Evolutionary conservation across 64 coral and sea anemone species (phyloP), one percentile per base, ranked within the genome.

Genomic region (Stichodactyla helianthus): DNA sequence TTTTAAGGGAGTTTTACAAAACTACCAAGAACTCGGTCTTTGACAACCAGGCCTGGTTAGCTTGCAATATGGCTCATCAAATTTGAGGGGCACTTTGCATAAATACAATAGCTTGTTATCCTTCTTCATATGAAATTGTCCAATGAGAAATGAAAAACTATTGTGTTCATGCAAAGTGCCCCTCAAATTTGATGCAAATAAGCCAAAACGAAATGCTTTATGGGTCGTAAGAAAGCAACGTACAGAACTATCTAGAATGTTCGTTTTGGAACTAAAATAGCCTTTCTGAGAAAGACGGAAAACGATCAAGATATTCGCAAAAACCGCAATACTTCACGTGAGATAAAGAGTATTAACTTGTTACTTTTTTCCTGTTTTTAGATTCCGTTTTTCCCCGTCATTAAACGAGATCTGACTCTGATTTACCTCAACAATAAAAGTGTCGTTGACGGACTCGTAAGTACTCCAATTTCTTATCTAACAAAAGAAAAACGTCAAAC

Each of bases 371-470:
- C 9, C 20, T 65, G 62, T 18, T 83, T 77, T 51, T 51, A 97
- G 95, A 97, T 97, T 53, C 95, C 95, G 17, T 97, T 97, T 85
- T 97, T 97, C 58, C 95, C 95, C 14, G 92, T 97, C 17, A 93
- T 97, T 54, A 97, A 92, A 53, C 93, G 92, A 84, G 95, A 97
- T 52, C 63, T 97, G 61, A 97, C 95, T 5, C 92, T 97, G n/a
- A 97, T 97, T 82, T 91, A 97, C 50, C 79, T 97, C 13, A 91
- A 91, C 77, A 97, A 97, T 65, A 91, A 97, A 51, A 97, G 95
- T 53, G 89, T 97, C 28, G 92, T 97, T 19, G 95, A 97, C 53
- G 95, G 95, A 52, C 83, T 97, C 20, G 95, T 97, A 91, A 91
- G 95, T 93, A 56, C 76, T 50, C 31, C 10, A 16, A 63, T 79